phyloP scores from a whole-genome alignment of 2,797 vertebrate species.

The Halcyon chelicuti region DNA sequence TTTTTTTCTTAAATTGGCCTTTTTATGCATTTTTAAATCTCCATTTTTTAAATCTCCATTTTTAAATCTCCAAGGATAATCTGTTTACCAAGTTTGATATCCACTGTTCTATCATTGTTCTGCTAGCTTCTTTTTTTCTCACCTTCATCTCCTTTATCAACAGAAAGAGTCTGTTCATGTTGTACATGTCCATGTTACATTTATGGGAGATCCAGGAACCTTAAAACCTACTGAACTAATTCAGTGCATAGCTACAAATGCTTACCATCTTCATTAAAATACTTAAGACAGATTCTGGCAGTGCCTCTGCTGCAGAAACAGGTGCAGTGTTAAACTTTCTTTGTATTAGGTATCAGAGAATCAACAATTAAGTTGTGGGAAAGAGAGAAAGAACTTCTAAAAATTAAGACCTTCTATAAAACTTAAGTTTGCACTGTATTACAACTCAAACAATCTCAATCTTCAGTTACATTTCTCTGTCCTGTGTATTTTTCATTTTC shows the following conservation, averaged over 20 bases:
- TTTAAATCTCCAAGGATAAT: not conserved
- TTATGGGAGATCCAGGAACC: not conserved
- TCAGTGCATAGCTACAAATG: not conserved
- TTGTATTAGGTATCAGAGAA: not conserved
- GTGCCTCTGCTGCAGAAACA: not conserved
- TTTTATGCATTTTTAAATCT: not conserved
- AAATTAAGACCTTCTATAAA: not conserved
- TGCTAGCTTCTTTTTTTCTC: not conserved
- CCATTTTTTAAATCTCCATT: too few relatives aligned
- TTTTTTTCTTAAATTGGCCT: not conserved
- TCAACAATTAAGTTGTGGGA: not conserved
- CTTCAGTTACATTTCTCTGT: not conserved
- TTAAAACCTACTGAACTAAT: not conserved
- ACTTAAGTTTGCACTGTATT: not conserved
- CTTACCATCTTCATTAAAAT: not conserved
- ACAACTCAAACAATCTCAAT: not conserved
- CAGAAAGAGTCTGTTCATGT: not conserved
- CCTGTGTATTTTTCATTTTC: not conserved
- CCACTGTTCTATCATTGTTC: not conserved
- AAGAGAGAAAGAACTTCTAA: not conserved
- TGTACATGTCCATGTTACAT: fast-evolving
- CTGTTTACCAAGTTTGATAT: not conserved
- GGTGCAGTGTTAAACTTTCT: not conserved
- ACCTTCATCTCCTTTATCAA: not conserved
- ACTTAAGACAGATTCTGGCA: not conserved